phyloP scores from a whole-genome alignment of 2,888 invertebrate genomes.

The Cotesia congregata region DNA sequence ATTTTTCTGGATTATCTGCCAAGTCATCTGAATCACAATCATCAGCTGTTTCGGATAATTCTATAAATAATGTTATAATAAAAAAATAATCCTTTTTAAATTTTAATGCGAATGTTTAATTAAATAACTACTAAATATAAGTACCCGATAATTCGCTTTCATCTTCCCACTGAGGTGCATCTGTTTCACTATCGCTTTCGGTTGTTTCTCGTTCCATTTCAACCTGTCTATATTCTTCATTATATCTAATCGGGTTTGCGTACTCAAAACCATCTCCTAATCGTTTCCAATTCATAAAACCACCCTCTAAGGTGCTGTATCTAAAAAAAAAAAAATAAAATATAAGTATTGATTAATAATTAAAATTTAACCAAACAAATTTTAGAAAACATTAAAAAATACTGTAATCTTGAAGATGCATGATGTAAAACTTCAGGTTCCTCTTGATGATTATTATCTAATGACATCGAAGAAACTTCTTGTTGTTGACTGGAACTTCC shows the following conservation, averaged over 20 bases:
- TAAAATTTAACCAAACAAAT: neutral
- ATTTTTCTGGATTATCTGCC: slow-evolving; percentile 76
- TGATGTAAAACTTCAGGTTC: slow-evolving; percentile 63
- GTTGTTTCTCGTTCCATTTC: slow-evolving; percentile 68
- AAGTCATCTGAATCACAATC: slow-evolving; percentile 70
- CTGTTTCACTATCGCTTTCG: slow-evolving; percentile 61
- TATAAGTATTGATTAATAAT: slow-evolving; percentile 4
- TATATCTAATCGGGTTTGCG: slow-evolving; percentile 75
- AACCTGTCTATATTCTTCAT: slow-evolving; percentile 75
- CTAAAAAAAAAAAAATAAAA: slow-evolving; percentile 47
- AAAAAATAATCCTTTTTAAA: neutral
- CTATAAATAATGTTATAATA: slow-evolving; percentile 37
- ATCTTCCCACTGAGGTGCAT: slow-evolving; percentile 60
- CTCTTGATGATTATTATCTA: slow-evolving; percentile 48
- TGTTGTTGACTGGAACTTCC: slow-evolving; percentile 73
- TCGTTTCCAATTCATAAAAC: slow-evolving; percentile 68
- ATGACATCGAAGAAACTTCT: slow-evolving; percentile 67
- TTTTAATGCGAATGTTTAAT: neutral
- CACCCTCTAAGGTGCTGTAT: slow-evolving; percentile 65
- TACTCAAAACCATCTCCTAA: slow-evolving; percentile 71
- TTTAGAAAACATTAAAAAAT: slow-evolving; percentile 40
- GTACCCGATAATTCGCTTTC: slow-evolving; percentile 65
- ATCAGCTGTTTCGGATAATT: slow-evolving; percentile 58
- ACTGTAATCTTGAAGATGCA: slow-evolving; percentile 68
- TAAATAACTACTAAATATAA: slow-evolving; percentile 43